Evolutionary conservation across 1,140 invertebrate species (phyloP), one percentile per base, ranked within the genome.

Genomic region (Drosophila rhopaloa): DNA sequence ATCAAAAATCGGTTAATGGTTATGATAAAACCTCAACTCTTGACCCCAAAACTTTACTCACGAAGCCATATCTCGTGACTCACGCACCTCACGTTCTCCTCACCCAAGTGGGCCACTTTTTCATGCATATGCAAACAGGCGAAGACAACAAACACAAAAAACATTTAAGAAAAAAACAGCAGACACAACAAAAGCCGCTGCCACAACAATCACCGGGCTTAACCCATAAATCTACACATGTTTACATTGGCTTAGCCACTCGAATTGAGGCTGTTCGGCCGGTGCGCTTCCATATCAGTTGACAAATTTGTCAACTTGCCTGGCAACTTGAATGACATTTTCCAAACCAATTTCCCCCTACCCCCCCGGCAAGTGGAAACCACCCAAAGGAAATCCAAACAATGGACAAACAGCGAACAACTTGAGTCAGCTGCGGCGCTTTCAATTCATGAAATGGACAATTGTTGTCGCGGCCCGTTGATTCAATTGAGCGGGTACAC

Each of bases 381-480:
- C 6, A 35, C 62, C 43, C 44, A 72, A 70, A 72, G 75, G 76
- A 66, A 71, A 71, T 41, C 43, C 43, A 58, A 86, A 88, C 84
- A 88, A 88, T 82, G 74, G 79, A 40, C 79, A 84, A 61, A 77
- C 60, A 60, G 43, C 47, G 9, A 29, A 38, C 43, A 37, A 65
- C 55, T 56, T 11, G 41, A 54, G 37, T 66, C 44, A 35, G 43
- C 48, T 51, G 48, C 59, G 46, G 29, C 55, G 66, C 58, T 76
- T 89, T 62, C 80, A 80, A 88, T 88, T 88, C 84, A 89, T 88
- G 83, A 88, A 88, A 88, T 88, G 79, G 76, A 88, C 83, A 88
- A 88, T 88, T 82, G 83, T 77, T 88, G 83, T 88, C 76, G 68
- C 68, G 29, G 44, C 29, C 51, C 63, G 40, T 40, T 66, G 73